Percentiles rank a stretch among this genome's conserved stretches.
Evolutionary conservation across 2,113 vertebrate genomes (phyloP).

Genomic region (Brevimyrus niger): DNA sequence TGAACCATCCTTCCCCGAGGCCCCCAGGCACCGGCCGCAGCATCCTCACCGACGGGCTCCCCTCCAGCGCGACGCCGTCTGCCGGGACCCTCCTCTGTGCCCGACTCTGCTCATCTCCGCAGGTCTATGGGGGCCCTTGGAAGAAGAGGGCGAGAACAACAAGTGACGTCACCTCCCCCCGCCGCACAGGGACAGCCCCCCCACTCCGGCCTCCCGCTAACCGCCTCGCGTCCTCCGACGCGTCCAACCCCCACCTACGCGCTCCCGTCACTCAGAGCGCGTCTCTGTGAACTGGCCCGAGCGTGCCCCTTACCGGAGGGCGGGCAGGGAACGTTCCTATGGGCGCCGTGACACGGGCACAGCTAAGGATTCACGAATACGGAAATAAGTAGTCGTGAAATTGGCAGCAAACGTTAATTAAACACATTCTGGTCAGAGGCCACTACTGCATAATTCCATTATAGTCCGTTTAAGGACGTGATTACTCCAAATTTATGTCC

Average conservation of each 20-base stretch:
- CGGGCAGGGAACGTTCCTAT: neutral
- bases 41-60: constrained; percentile 38
- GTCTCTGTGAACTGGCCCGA: neutral
- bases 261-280: neutral
- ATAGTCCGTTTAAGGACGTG: neutral
- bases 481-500: neutral
- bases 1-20: constrained; percentile 66
- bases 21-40: constrained; percentile 10
- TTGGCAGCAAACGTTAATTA: neutral
- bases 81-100: neutral
- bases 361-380: neutral
- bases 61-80: constrained; percentile 13
- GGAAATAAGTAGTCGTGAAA: neutral
- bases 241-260: neutral
- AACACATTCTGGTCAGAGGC: neutral
- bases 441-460: neutral
- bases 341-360: neutral
- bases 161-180: neutral
- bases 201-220: neutral
- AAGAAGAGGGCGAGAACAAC: neutral
- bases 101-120: constrained; percentile 19
- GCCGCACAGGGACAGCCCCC: neutral
- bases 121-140: constrained; percentile 17
- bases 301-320: neutral
- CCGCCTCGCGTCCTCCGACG: neutral